Base-by-base conservation (phyloP, 2,888 invertebrate species). In the Lasioglossum villosulum region DNA sequence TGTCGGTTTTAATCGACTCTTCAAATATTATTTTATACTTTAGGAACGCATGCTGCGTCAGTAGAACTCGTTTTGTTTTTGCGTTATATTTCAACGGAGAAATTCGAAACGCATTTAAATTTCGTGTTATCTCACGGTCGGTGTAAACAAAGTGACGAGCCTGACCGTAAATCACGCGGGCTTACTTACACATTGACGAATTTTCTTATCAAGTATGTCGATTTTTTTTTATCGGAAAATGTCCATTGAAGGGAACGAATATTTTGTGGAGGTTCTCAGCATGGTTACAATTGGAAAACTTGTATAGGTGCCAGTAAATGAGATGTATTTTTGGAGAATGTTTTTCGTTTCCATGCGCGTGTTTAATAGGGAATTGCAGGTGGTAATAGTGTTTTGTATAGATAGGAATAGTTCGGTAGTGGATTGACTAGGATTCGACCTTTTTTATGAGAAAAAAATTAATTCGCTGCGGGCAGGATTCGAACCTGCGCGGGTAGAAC, bases 401-500 rank as follows among this genome's bases (percentile, higher is more conserved):
- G 30, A 34, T 3, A 3, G 63, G 0, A 30, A 14, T 34, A 2
- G 5, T 14, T 23, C 10, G 8, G 16, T 37, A 45, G 3, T 6
- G 14, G 3, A 27, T n/a, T 27, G 14, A 23, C 19, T 10, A 39
- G 59, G 34, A 63, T 42, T 16, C 8, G 27, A 30, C 10, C 0
- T 63, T 37, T 74, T 71, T 52, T 23, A 39, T 6, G 4, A 66
- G 70, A 82, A 66, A 77, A 73, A 85, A 83, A 79, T 93, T 92
- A 89, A 75, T 87, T 91, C 95, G 94, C 94, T 95, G 94, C 94
- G 94, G 94, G 94, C 95, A 95, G 95, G 95, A 95, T 95, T 95
- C 94, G 95, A 95, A 95, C 95, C 95, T 95, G 94, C 93, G 95
- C 94, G 94, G 94, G 94, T 93, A 94, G 12, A 16, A 94, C 94